Conservation (phyloP, 2,888 invertebrate species). For the Drosophila pegasa region DNA sequence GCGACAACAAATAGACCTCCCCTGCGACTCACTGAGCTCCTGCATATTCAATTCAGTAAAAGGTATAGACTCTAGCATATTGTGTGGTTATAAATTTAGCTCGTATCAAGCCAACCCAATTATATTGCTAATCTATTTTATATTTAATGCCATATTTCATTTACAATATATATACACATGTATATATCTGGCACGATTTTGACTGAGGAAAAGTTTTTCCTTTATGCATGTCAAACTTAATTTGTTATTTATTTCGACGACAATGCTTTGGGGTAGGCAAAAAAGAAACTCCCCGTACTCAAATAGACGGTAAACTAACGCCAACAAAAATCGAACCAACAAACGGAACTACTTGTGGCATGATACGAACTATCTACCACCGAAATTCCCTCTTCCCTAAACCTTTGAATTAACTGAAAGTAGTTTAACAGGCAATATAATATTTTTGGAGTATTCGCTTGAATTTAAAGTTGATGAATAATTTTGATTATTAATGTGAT, state of each 20-base stretch:
- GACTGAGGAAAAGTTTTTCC: slow-evolving; percentile 21
- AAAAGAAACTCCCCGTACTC: slow-evolving; percentile 1
- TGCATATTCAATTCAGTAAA: not conserved
- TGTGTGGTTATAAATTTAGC: not conserved
- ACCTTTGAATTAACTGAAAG: not conserved
- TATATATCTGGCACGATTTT: slow-evolving; percentile 2
- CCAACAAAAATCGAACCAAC: slow-evolving; percentile 67
- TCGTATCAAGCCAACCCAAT: not conserved
- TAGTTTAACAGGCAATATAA: not conserved
- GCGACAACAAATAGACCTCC: slow-evolving; percentile 21
- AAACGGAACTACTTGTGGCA: slow-evolving; percentile 40
- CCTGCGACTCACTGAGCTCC: not conserved
- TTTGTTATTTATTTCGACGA: slow-evolving; percentile 57
- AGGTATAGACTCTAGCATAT: not conserved
- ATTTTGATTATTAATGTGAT: not conserved
- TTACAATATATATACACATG: slow-evolving; percentile 1
- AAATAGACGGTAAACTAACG: slow-evolving; percentile 37
- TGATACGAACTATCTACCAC: slow-evolving; percentile 7
- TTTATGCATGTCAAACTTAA: slow-evolving; percentile 57
- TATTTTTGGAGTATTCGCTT: not conserved
- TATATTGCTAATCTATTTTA: slow-evolving; percentile 4
- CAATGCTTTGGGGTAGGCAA: slow-evolving; percentile 6
- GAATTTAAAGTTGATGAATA: not conserved
- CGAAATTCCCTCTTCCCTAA: not conserved
- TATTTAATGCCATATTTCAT: slow-evolving; percentile 12